A percentile compares a stretch with the other conserved stretches of the same genome.
phyloP scores from a whole-genome alignment of 1,140 invertebrate species.

The Eriosoma lanigerum region DNA sequence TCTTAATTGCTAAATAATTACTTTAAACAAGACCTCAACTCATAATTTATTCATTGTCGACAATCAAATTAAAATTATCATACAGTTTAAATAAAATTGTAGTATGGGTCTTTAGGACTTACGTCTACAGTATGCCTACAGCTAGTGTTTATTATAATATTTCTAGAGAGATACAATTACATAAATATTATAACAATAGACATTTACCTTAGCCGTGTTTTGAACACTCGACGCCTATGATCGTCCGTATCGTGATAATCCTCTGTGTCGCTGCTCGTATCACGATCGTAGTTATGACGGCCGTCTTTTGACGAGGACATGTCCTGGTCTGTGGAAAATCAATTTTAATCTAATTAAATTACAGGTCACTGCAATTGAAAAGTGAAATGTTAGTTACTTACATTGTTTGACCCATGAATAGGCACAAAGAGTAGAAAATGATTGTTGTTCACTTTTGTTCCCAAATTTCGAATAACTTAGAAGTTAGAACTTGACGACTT shows the following conservation, averaged over 20 bases:
- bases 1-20: background rate
- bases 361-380: background rate
- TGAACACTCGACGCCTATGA: conserved; percentile 66
- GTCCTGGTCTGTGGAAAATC: conserved; percentile 7
- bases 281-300: conserved; percentile 59
- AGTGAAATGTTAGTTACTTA: background rate
- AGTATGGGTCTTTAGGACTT: too few relatives aligned
- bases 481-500: background rate
- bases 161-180: too few relatives aligned
- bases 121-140: too few relatives aligned
- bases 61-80: too few relatives aligned
- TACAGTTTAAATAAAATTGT: too few relatives aligned
- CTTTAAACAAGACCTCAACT: conserved; percentile 56
- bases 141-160: too few relatives aligned
- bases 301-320: conserved; percentile 51
- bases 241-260: conserved; percentile 69
- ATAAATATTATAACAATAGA: too few relatives aligned
- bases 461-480: background rate
- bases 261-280: conserved; percentile 73
- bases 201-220: conserved; percentile 67
- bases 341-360: background rate
- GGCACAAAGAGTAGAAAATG: background rate
- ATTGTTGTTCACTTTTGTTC: background rate
- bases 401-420: conserved; percentile 48
- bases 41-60: too few relatives aligned